Base-by-base conservation (phyloP, 2,888 invertebrate species). In the Timema cristinae region DNA sequence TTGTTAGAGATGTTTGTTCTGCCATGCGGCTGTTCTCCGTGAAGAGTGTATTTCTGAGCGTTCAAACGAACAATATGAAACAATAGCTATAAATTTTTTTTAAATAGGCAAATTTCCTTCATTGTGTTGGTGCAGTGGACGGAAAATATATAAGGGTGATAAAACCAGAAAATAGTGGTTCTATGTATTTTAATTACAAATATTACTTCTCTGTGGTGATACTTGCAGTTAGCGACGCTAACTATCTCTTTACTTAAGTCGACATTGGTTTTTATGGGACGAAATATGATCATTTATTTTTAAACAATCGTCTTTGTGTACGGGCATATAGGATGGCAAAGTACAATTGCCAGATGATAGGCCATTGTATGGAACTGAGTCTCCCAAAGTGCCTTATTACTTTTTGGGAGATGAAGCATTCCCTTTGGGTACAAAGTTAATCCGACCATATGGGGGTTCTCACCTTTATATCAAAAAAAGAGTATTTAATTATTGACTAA, bases 51-150 rank as follows among this genome's bases (percentile, higher is more conserved):
- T n/a, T n/a, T n/a, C n/a, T n/a, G n/a, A n/a, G n/a, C n/a, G n/a
- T n/a, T n/a, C n/a, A n/a, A n/a, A n/a, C n/a, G n/a, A n/a, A n/a
- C n/a, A n/a, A n/a, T n/a, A n/a, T n/a, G n/a, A n/a, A n/a, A n/a
- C n/a, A n/a, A n/a, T n/a, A n/a, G n/a, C n/a, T n/a, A n/a, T n/a
- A n/a, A n/a, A n/a, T n/a, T n/a, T n/a, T n/a, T n/a, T n/a, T n/a
- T n/a, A n/a, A n/a, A n/a, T n/a, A 50, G 50, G 74, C 76, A 4
- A 76, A 77, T 71, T 77, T 76, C 73, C 75, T 77, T 51, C 75
- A 77, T 68, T 77, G 76, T 72, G 63, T 77, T 54, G 75, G 76
- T 48, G 77, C 76, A n/a, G 73, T 77, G 5, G 75, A 76, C 72
- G 75, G 75, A 49, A 77, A 77, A 70, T 76, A 76, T 68, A 69